Conservation (phyloP, 2,113 vertebrate species). For the Falcunculus frontatus region DNA sequence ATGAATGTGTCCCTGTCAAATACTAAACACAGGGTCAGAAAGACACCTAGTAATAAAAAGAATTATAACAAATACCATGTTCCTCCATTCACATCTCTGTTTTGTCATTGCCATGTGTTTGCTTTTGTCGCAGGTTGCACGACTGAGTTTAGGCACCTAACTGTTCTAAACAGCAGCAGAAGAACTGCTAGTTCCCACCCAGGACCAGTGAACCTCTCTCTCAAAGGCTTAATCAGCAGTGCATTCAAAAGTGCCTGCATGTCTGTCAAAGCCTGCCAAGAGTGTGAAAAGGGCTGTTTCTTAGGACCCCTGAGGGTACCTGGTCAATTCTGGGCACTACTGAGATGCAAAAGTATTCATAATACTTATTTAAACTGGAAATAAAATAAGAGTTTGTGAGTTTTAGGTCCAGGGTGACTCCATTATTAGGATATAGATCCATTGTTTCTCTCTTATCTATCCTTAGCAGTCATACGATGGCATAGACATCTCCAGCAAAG, state of each 20-base stretch:
- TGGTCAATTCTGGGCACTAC: neutral
- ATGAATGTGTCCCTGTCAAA: neutral
- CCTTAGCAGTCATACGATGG: neutral
- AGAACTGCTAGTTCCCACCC: neutral
- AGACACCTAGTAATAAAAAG: neutral
- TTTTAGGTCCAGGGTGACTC: neutral
- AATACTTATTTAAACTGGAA: neutral
- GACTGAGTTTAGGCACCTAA: neutral
- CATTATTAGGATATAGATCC: neutral
- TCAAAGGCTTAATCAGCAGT: neutral
- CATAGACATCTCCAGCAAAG: neutral
- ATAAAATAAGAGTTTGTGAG: neutral
- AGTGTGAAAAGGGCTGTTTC: neutral
- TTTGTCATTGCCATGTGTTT: neutral
- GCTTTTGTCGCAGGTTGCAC: neutral
- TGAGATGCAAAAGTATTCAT: neutral
- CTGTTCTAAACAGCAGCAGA: neutral
- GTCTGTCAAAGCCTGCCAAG: neutral
- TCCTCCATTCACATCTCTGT: neutral
- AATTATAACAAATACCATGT: neutral
- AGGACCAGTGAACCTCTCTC: neutral
- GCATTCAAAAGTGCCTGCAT: neutral
- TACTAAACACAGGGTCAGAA: neutral
- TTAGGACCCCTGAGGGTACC: neutral
- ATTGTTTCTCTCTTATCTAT: neutral